Base-by-base conservation (phyloP, 2,797 vertebrate genomes). In the Sitta carolinensis region DNA sequence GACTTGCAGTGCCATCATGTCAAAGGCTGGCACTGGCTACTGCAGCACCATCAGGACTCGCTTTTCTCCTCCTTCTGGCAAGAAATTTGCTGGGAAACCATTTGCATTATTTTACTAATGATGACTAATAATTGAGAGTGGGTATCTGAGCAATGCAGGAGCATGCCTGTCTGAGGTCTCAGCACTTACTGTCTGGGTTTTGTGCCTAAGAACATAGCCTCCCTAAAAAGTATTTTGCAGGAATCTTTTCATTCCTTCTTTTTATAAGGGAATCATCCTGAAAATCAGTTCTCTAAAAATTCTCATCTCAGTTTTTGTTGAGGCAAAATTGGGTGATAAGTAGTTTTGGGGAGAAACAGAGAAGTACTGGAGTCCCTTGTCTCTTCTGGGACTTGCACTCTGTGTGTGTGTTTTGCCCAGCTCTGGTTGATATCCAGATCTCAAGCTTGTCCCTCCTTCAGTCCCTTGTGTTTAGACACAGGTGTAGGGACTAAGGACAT, bases 41-140 rank as follows among this genome's bases (percentile, higher is more conserved):
- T 4, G 6, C 64, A 82, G 52, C 75, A 85, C 79, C 83, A 83
- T 77, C 80, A 64, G 38, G 57, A 30, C 32, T 96, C 0, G 0
- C 50, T 68, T 90, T 88, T 68, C 61, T 87, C 15, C 36, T 90
- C 62, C 85, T 96, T 59, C 74, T 93, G 87, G 80, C 64, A 82
- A 95, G 67, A 90, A 67, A 68, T 90, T 90, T 91, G 11, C 74
- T 84, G 70, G 85, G 85, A 94, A 93, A 40, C 63, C 26, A 43
- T 90, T 96, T 87, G 57, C 93, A 55, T 86, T 94, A 76, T 84
- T 94, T 94, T 84, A 78, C 47, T 70, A 58, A 74, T 70, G 40
- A 66, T 84, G 83, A 83, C 34, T 91, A 91, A 70, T 82, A 38
- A 21, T 82, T 42, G 55, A 54, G 34, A 92, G 59, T 74, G 50